phyloP scores from a whole-genome alignment of 2,888 invertebrate genomes.

The Macaria notata region DNA sequence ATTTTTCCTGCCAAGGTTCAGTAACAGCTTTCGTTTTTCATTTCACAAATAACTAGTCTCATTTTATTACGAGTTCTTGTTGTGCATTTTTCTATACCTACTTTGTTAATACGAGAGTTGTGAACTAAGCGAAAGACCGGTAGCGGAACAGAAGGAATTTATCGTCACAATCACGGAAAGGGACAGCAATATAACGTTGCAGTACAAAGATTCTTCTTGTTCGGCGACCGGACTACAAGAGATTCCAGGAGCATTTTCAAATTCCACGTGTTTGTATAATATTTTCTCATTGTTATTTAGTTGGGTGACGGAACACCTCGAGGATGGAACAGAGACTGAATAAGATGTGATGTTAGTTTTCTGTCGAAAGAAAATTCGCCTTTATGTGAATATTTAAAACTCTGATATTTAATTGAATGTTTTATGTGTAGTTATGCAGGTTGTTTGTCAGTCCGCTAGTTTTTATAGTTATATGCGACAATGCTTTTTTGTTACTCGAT shows the following conservation, averaged over 20 bases:
- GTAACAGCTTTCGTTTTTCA: constrained; percentile 1
- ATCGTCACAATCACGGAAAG: no score
- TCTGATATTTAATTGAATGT: constrained; percentile 10
- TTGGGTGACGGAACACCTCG: constrained; percentile 17
- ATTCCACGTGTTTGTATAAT: constrained; percentile 20
- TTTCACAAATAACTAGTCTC: constrained; percentile 7
- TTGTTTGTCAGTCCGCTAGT: constrained; percentile 17
- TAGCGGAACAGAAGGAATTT: no score
- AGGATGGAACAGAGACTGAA: constrained; percentile 31
- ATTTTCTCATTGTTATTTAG: constrained; percentile 7
- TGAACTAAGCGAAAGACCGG: neutral
- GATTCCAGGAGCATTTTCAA: constrained; percentile 21
- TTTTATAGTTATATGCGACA: neutral
- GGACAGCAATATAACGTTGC: no score
- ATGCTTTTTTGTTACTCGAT: no score
- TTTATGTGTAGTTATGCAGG: constrained; percentile 5
- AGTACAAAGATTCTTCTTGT: no score
- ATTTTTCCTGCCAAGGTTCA: no score
- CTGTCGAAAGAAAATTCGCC: constrained; percentile 10
- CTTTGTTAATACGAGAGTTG: constrained; percentile 9
- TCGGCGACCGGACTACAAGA: neutral
- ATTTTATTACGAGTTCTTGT: constrained; percentile 13
- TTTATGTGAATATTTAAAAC: constrained; percentile 14
- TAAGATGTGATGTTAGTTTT: constrained; percentile 23
- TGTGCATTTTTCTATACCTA: constrained; percentile 12